Conservation (phyloP, 2,113 vertebrate species). For the Corythornis vintsioides region DNA sequence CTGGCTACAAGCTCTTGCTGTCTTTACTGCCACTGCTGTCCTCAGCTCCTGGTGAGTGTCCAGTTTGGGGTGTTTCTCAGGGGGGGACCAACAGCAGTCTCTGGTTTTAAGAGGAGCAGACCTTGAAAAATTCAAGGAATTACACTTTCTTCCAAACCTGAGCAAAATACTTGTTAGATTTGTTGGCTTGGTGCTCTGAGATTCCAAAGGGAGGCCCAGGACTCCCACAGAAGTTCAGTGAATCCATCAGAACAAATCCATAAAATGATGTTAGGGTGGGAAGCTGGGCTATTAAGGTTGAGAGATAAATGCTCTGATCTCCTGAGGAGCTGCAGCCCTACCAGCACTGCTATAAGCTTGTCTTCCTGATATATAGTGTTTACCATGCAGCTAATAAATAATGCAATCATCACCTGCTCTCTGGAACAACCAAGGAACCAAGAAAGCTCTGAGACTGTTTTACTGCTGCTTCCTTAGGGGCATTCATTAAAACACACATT, state of each 20-base stretch:
- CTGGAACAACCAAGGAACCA: background rate
- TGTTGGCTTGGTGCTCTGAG: background rate
- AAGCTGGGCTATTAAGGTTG: background rate
- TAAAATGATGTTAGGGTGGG: background rate
- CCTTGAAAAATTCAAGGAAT: background rate
- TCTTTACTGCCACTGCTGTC: background rate
- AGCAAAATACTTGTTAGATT: background rate
- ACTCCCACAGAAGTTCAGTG: background rate
- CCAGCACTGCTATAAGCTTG: background rate
- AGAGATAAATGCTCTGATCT: background rate
- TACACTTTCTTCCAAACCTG: background rate
- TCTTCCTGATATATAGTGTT: background rate
- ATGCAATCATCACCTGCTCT: background rate
- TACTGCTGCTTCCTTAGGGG: background rate
- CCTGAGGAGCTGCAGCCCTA: background rate
- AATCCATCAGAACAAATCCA: background rate
- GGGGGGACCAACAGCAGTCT: background rate
- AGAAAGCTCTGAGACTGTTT: background rate
- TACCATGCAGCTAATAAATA: background rate
- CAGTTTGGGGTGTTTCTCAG: background rate
- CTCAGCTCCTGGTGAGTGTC: background rate
- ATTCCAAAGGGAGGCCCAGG: background rate
- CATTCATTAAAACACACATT: background rate
- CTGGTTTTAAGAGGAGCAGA: background rate
- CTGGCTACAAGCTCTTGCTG: background rate